A percentile compares a stretch with the other conserved stretches of the same genome.
These are phyloP conservation scores for Phalacrocorax aristotelis DNA, from an alignment of 2,113 vertebrate genomes.

Conservation along the genomic window DNA sequence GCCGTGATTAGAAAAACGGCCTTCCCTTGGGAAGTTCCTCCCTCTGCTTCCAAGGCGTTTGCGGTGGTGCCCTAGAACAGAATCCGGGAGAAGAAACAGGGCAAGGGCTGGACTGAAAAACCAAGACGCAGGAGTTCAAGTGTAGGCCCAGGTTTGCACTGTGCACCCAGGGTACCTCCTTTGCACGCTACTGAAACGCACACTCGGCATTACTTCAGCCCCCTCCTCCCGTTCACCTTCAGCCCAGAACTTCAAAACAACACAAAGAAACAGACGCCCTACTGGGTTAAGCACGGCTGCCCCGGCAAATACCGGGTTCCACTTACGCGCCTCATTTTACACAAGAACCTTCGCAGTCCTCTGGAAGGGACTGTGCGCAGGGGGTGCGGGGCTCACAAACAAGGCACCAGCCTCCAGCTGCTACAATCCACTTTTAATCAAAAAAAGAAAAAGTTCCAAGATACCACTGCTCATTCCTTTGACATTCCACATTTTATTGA, in stretches of 20 bases:
- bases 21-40: neutral
- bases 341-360: neutral
- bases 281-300: fast-evolving
- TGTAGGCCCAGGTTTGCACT: neutral
- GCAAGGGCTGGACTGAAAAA: neutral
- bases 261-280: too few relatives aligned
- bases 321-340: fast-evolving
- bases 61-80: neutral
- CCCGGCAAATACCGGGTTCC: neutral
- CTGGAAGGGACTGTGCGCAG: fast-evolving
- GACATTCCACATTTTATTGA: conserved; percentile 26
- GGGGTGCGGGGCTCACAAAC: neutral
- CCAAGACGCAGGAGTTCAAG: neutral
- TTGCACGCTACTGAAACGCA: neutral
- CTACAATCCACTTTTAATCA: neutral
- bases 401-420: neutral
- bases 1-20: too few relatives aligned
- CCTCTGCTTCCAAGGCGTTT: too few relatives aligned
- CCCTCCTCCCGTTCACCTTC: too few relatives aligned
- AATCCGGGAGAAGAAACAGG: neutral
- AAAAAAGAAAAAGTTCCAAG: neutral
- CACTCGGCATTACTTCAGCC: neutral
- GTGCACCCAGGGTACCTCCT: neutral
- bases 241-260: neutral
- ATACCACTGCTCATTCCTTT: neutral